Evolutionary conservation across 2,888 invertebrate genomes (phyloP), one percentile per base, ranked within the genome.

Genomic region (Cinara cedri): DNA sequence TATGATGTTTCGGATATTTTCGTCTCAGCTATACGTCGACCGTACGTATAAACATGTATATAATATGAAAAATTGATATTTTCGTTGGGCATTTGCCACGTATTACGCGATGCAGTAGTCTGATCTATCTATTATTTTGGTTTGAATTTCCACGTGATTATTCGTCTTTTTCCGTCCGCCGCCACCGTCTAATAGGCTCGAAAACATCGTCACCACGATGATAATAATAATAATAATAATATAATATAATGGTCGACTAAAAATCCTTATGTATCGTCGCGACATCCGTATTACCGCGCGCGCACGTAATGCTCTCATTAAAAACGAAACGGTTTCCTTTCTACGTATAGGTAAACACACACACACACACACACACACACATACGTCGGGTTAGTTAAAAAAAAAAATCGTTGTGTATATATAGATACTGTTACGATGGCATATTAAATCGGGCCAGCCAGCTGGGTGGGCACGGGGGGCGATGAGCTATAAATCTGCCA

Each of bases 281-380:
- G 63, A 44, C 42, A 49, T 46, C 26, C 26, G 9, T 62, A 60
- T 34, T n/a, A 16, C 16, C n/a, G 26, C 34, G 51, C 24, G 21
- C 49, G 19, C 44, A 42, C 24, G 63, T 65, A 75, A 75, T 65
- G 74, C 63, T 75, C 74, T 75, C 74, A 75, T 75, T 75, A 75
- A 65, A 75, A 63, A 65, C 65, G 74, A 75, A 75, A 75, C 54
- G 24, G 74, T 75, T 75, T 75, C 74, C 74, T 75, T 65, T 74
- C 51, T 21, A 14, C 54, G 24, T 21, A 11, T 9, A 9, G 19
- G 11, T 19, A 11, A n/a, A 57, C 42, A 42, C 34, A 34, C 6
- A 34, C 34, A 34, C 34, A 34, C 34, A 34, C 34, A 34, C 34
- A 34, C 34, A 34, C 34, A 34, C 34, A 34, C 6, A 34, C 34